Percentiles rank a stretch among this genome's conserved stretches.
These are phyloP conservation scores for Dicyrtoma fusca DNA, from an alignment of 2,888 invertebrate genomes.

Conservation along the genomic window DNA sequence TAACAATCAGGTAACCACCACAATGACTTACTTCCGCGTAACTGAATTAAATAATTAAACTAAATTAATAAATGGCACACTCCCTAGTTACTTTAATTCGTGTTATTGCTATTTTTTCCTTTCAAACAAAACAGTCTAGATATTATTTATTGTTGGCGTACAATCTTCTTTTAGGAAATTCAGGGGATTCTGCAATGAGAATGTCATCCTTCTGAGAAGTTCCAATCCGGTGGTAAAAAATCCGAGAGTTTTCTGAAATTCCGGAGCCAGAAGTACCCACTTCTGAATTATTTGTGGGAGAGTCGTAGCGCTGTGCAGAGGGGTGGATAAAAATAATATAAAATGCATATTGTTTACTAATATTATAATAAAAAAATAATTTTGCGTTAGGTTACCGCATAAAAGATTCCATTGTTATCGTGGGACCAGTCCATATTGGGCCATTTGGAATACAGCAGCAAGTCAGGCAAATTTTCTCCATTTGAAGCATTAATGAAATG, in stretches of 20 bases:
- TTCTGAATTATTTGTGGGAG: neutral
- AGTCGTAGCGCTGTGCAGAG: slow-evolving; percentile 10
- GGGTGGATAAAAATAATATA: too few species aligned
- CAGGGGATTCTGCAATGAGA: slow-evolving; percentile 62
- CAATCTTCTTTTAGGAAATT: slow-evolving; percentile 63
- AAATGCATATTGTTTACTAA: neutral
- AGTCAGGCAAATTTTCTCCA: slow-evolving; percentile 61
- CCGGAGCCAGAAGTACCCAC: slow-evolving; percentile 37
- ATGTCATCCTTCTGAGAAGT: slow-evolving; percentile 63
- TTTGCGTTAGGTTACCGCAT: slow-evolving; percentile 57
- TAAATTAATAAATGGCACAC: too few species aligned
- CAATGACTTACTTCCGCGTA: too few species aligned
- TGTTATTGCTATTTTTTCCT: too few species aligned
- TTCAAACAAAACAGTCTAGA: too few species aligned
- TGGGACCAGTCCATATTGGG: slow-evolving; percentile 64
- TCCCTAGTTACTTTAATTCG: too few species aligned
- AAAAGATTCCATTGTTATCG: slow-evolving; percentile 66
- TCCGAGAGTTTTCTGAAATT: slow-evolving; percentile 59
- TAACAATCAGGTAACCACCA: too few species aligned
- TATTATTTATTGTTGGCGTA: too few species aligned
- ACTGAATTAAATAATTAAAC: too few species aligned
- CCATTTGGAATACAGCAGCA: slow-evolving; percentile 63
- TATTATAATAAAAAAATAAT: neutral
- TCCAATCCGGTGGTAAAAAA: slow-evolving; percentile 64
- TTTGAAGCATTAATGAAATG: slow-evolving; percentile 49